Evolutionary conservation across 1,140 invertebrate species (phyloP), one percentile per base, ranked within the genome.

Genomic region (Euglossa dilemma): DNA sequence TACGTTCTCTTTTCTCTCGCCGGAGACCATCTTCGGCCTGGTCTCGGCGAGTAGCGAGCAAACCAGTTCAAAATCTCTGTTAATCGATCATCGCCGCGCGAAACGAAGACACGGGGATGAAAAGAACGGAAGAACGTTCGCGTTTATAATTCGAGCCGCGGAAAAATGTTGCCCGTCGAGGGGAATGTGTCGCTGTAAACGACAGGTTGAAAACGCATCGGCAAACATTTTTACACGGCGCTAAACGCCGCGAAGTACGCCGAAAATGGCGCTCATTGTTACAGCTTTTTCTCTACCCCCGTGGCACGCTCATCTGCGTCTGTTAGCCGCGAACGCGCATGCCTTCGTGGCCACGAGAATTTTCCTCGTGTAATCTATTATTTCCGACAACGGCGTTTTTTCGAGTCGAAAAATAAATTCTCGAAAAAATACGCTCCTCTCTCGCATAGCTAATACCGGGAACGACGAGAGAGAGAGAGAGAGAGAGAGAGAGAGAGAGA

Each of bases 181-280:
- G 72, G 56, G 76, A 84, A 70, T 73, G 77, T 70, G 77, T 61
- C 82, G 71, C 82, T 88, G 86, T 73, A 80, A 87, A 83, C 74
- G 85, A 88, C 85, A 88, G 86, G 82, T 85, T 77, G 52, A 81
- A 87, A 88, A 88, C 77, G 86, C 82, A 75, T 67, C 73, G 78
- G 73, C 54, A 72, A 85, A 87, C 85, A 87, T 88, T 88, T 85
- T 88, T 87, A 81, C 80, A 56, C 69, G 73, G 86, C n/a, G 75
- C 25, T 78, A 78, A 77, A 83, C 66, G 66, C 76, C 66, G 61
- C 82, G 66, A 52, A 67, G 67, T 75, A 80, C 76, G 72, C 67
- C 80, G 73, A 36, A 80, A 87, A 84, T 87, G 82, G 67, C 82
- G 80, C 85, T 87, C 81, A 75, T 83, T 63, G 71, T 72, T 50